Conservation (phyloP, 1,140 invertebrate species). For the Mercenaria mercenaria region DNA sequence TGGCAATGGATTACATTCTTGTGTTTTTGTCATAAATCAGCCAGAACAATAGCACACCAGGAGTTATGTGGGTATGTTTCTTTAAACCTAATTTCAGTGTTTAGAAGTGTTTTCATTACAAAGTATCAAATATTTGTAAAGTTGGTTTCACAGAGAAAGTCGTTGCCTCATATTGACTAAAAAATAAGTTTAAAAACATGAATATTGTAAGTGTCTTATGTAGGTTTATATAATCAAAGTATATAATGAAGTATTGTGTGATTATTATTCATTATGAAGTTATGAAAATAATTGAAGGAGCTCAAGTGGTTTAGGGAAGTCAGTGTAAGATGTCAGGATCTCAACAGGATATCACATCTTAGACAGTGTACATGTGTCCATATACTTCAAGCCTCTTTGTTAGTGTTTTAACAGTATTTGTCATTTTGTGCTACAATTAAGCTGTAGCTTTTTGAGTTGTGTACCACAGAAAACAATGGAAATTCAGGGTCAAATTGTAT, state of each 20-base stretch:
- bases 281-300: constrained; percentile 1
- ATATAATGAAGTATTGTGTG: background rate
- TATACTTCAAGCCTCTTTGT: constrained; percentile 3
- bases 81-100: no score
- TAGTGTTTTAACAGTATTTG: background rate
- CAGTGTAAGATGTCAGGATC: background rate
- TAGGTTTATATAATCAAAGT: background rate
- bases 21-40: background rate
- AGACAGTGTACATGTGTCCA: background rate
- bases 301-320: background rate
- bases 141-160: no score
- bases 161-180: no score
- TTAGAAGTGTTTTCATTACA: no score
- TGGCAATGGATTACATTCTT: background rate
- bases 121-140: no score
- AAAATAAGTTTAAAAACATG: no score
- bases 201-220: no score
- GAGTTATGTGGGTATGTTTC: constrained; percentile 20
- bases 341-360: constrained; percentile 6
- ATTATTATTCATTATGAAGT: background rate
- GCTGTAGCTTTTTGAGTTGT: constrained; percentile 10
- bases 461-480: background rate
- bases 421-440: background rate
- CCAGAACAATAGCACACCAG: background rate
- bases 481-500: background rate